Conservation (phyloP, 92 coral and sea anemone species). For the Meandrina meandrites region DNA sequence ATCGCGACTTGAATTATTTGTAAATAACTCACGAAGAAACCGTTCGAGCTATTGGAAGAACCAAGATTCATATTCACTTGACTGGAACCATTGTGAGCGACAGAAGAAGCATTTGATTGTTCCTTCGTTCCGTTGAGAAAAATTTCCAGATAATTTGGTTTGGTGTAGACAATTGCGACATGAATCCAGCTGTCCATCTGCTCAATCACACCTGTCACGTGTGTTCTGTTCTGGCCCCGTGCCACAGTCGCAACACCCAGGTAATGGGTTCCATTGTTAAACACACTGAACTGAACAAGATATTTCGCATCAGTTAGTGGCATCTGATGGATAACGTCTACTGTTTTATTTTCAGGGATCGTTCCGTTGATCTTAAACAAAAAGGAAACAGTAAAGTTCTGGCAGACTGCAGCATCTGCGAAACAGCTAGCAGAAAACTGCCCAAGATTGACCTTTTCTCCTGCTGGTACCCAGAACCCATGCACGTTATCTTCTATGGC, state of each 20-base stretch:
- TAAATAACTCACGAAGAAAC: conserved; percentile 18
- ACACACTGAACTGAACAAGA: neutral
- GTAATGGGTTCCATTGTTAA: conserved; percentile 1
- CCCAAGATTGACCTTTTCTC: conserved; percentile 12
- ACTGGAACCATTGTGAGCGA: neutral
- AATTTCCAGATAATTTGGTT: conserved; percentile 4
- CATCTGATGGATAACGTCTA: conserved; percentile 10
- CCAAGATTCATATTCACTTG: conserved; percentile 10
- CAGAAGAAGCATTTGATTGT: neutral
- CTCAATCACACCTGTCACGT: neutral
- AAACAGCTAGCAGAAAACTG: conserved; percentile 8
- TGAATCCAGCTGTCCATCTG: neutral
- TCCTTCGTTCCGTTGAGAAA: conserved; percentile 24
- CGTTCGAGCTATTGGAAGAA: neutral
- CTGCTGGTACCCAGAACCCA: conserved; percentile 22
- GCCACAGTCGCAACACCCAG: conserved; percentile 1
- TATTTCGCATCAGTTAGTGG: neutral
- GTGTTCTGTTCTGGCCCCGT: neutral
- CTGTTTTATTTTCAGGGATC: conserved; percentile 19
- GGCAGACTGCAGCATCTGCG: conserved; percentile 7
- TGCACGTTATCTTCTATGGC: conserved; percentile 8
- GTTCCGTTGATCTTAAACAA: conserved; percentile 21
- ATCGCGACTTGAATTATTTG: neutral
- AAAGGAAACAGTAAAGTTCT: conserved; percentile 29
- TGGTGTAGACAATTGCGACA: conserved; percentile 15